Base-by-base conservation (phyloP, 2,888 invertebrate genomes). In the Ichneumoninae sp. region DNA sequence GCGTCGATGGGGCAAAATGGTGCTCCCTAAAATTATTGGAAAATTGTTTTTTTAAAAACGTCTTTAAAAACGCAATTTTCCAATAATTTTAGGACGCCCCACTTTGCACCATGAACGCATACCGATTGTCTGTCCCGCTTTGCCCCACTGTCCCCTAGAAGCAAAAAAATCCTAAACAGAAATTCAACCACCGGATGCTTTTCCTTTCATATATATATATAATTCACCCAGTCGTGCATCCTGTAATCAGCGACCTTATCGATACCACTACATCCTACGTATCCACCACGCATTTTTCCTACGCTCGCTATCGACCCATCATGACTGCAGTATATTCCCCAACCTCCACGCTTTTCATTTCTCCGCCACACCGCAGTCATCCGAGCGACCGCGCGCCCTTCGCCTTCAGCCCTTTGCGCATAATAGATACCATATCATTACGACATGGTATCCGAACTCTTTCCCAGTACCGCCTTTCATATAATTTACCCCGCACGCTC, bases 361-460 rank as follows among this genome's bases (percentile, higher is more conserved):
- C 19, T 8, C n/a, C 10, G 1, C 19, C 19, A 40, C 19, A 33
- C 22, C 19, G 19, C 33, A 33, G 36, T 54, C 19, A 54, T 54
- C 54, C 54, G 36, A 19, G 19, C 54, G 40, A 36, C 52, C 54
- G 52, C 52, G 54, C 54, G 36, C 52, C 33, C 54, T 71, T 71
- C 33, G 69, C 19, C 22, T 22, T 10, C 36, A 71, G 22, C 54
- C 52, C 54, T 52, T 71, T 36, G 7, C 10, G 33, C 22, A 30
- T 16, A 69, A 47, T 16, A 69, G 69, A 50, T 69, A n/a, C 50
- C 50, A 30, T 69, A 69, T 69, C 52, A 69, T 52, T 69, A 36
- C 30, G 16, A n/a, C 10, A 52, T 54, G 70, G 52, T 10, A 52
- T 40, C 19, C 22, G 13, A 36, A n/a, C 54, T 54, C 54, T 71